phyloP scores from a whole-genome alignment of 1,140 invertebrate species.

The Drosophila sp. region DNA sequence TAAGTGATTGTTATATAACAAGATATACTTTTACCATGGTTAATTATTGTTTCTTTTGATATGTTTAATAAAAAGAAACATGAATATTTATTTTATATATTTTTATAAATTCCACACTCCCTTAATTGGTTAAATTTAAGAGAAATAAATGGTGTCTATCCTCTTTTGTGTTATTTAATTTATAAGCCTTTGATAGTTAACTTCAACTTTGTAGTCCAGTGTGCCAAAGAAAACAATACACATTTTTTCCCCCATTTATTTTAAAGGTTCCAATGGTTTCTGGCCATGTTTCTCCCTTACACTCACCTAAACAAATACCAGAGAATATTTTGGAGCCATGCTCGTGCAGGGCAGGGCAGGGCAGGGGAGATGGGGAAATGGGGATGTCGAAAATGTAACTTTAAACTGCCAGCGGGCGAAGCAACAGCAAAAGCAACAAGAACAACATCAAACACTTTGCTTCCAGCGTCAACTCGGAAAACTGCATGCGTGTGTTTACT shows the following conservation, averaged over 20 bases:
- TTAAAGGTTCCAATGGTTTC: conserved; percentile 31
- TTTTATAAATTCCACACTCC: not conserved
- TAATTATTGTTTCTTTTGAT: too few species aligned
- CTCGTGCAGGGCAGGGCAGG: not conserved
- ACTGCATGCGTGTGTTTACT: conserved; percentile 81
- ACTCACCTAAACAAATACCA: conserved; percentile 51
- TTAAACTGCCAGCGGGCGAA: conserved; percentile 62
- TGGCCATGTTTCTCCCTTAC: not conserved
- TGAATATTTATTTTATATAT: too few species aligned
- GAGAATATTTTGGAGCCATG: conserved; percentile 27
- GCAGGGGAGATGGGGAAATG: too few species aligned
- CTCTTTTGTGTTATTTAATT: not conserved
- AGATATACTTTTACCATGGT: too few species aligned
- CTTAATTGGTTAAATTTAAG: too few species aligned
- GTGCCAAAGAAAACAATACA: conserved; percentile 16
- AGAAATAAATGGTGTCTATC: too few species aligned
- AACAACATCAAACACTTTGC: conserved; percentile 78
- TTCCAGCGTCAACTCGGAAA: conserved; percentile 56
- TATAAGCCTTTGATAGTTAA: not conserved
- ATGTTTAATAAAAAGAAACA: not conserved
- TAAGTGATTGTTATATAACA: not conserved
- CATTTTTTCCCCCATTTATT: conserved; percentile 45
- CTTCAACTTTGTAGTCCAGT: not conserved
- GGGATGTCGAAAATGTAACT: conserved; percentile 68
- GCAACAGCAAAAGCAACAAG: conserved; percentile 28